Evolutionary conservation across 2,888 invertebrate species (phyloP).

Genomic region (Hirtodrosophila cameraria): DNA sequence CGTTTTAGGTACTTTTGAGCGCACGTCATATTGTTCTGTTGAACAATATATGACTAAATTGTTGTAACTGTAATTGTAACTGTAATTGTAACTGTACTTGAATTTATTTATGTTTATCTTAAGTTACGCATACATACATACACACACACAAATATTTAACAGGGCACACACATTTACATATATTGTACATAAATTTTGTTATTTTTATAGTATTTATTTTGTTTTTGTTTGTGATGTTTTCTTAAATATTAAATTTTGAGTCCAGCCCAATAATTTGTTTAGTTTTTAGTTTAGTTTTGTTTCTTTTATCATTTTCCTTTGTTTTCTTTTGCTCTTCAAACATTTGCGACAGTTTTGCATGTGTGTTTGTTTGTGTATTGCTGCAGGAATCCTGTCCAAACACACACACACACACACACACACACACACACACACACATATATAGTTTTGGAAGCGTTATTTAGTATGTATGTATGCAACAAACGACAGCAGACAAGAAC

Average conservation of each 20-base stretch:
- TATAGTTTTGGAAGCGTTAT: conserved; percentile 45
- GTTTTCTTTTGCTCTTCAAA: conserved; percentile 50
- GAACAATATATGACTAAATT: conserved; percentile 39
- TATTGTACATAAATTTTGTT: conserved; percentile 32
- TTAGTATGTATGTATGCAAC: conserved; percentile 48
- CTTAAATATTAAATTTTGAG: conserved; percentile 79
- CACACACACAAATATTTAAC: conserved; percentile 32
- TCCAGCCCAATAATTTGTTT: conserved; percentile 80
- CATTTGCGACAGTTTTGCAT: conserved; percentile 46
- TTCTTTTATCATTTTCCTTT: conserved; percentile 32
- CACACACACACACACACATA: conserved; percentile 1
- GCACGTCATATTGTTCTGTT: conserved; percentile 44
- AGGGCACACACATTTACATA: conserved; percentile 35
- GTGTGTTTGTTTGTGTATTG: conserved; percentile 4
- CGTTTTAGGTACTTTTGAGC: conserved; percentile 54
- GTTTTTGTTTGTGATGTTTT: conserved; percentile 32
- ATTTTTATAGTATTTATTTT: conserved; percentile 11
- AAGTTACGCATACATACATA: conserved; percentile 26
- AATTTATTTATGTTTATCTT: conserved; percentile 23
- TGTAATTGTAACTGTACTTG: conserved; percentile 16
- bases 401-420: conserved; percentile 1
- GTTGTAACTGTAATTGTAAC: conserved; percentile 20
- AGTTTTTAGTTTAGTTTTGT: conserved; percentile 22
- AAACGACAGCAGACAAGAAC: conserved; percentile 23
- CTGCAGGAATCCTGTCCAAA: not conserved